phyloP scores from a whole-genome alignment of 2,113 vertebrate genomes.

The Xerus inauris region DNA sequence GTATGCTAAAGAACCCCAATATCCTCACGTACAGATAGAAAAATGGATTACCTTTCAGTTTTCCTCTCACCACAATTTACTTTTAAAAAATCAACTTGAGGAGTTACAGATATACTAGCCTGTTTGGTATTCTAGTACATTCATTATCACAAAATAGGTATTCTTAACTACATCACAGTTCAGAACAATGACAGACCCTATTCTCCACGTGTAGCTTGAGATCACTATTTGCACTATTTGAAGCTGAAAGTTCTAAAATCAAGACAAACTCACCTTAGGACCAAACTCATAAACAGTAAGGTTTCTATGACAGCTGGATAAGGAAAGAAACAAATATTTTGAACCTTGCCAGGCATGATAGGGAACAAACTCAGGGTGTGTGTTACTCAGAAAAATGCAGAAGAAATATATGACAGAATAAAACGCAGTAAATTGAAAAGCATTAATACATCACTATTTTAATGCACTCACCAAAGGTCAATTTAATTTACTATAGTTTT shows the following conservation, averaged over 20 bases:
- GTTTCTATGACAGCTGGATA: slow-evolving; percentile 75
- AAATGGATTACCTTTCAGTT: slow-evolving; percentile 14
- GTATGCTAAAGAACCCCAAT: background rate
- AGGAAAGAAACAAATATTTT: slow-evolving; percentile 78
- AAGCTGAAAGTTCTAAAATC: slow-evolving; percentile 76
- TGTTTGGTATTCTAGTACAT: slow-evolving; percentile 69
- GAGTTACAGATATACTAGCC: slow-evolving; percentile 53
- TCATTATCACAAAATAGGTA: slow-evolving; percentile 74
- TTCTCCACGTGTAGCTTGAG: slow-evolving; percentile 6
- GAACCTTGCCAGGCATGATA: slow-evolving; percentile 58
- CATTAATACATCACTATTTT: slow-evolving; percentile 59
- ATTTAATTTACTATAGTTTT: slow-evolving; percentile 72
- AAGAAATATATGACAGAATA: slow-evolving; percentile 62
- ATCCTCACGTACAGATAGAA: slow-evolving; percentile 26
- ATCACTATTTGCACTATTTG: slow-evolving; percentile 57
- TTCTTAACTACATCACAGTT: slow-evolving; percentile 69
- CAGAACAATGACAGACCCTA: slow-evolving; percentile 52
- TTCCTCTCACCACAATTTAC: slow-evolving; percentile 65
- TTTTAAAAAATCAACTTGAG: slow-evolving; percentile 46
- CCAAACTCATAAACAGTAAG: slow-evolving; percentile 73
- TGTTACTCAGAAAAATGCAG: slow-evolving; percentile 48
- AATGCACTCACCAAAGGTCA: slow-evolving; percentile 74
- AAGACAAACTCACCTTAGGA: slow-evolving; percentile 71
- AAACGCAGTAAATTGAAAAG: slow-evolving; percentile 73
- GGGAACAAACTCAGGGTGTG: slow-evolving; percentile 51